Conservation (phyloP, 2,797 vertebrate genomes). For the Aphelocoma californica region DNA sequence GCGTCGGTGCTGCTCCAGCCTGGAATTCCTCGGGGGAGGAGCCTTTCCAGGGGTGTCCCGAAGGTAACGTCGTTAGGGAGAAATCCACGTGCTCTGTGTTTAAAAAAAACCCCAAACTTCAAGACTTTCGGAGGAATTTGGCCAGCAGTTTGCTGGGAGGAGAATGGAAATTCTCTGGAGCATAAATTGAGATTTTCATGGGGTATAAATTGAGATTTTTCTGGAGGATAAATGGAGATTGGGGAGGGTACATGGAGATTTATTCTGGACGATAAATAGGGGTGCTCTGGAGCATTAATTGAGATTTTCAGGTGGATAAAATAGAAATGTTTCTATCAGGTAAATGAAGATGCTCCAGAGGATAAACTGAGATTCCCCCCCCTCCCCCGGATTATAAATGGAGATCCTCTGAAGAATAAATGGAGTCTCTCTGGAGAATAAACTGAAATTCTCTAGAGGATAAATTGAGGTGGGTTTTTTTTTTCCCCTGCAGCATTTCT, state of each 20-base stretch:
- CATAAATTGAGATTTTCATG: background rate
- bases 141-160: too few relatives aligned
- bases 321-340: background rate
- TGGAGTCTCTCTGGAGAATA: background rate
- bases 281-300: background rate
- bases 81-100: background rate
- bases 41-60: background rate
- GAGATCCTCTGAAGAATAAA: background rate
- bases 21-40: background rate
- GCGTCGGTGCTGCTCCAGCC: background rate
- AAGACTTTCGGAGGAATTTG: background rate
- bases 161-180: background rate
- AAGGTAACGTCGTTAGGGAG: background rate
- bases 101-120: too few relatives aligned
- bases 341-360: background rate
- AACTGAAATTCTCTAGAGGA: too few relatives aligned
- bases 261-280: fast-evolving
- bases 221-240: too few relatives aligned
- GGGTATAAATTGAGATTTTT: background rate
- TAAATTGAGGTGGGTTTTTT: background rate
- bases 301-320: background rate
- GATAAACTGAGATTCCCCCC: background rate
- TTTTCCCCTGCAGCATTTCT: background rate
- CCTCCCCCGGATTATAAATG: background rate
- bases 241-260: background rate